These are phyloP conservation scores for Idaea aversata DNA, from an alignment of 2,888 invertebrate species.

Conservation along the genomic window DNA sequence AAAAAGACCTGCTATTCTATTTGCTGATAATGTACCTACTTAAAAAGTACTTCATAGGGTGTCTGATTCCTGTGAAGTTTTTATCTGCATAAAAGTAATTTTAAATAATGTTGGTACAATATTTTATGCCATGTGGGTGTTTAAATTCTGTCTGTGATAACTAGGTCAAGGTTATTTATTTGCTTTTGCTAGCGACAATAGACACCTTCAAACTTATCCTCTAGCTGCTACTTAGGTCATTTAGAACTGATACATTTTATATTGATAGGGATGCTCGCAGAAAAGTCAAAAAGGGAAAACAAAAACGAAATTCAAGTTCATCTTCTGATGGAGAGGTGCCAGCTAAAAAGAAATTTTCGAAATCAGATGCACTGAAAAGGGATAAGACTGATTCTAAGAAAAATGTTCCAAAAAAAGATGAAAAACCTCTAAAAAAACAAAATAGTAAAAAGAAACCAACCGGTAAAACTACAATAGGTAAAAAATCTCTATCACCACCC, in stretches of 20 bases:
- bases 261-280: slow-evolving; percentile 68
- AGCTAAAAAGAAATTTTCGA: slow-evolving; percentile 76
- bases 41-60: too few species aligned
- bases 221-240: too few species aligned
- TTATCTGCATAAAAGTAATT: too few species aligned
- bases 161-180: background rate
- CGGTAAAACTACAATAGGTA: slow-evolving; percentile 59
- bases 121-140: background rate
- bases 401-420: slow-evolving; percentile 64
- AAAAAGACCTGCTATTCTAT: too few species aligned
- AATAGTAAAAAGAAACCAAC: slow-evolving; percentile 63
- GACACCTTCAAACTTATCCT: too few species aligned
- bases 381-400: slow-evolving; percentile 74
- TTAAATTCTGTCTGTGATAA: background rate
- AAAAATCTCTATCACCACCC: slow-evolving; percentile 74
- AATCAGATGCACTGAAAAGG: slow-evolving; percentile 61
- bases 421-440: slow-evolving; percentile 62
- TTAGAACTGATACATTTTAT: slow-evolving; percentile 4
- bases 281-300: slow-evolving; percentile 76
- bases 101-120: too few species aligned
- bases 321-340: slow-evolving; percentile 83
- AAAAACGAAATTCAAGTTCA: slow-evolving; percentile 81
- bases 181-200: background rate
- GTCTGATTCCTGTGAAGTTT: too few species aligned
- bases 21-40: too few species aligned